Evolutionary conservation across 2,113 vertebrate species (phyloP).

Genomic region (Eretmochelys imbricata): DNA sequence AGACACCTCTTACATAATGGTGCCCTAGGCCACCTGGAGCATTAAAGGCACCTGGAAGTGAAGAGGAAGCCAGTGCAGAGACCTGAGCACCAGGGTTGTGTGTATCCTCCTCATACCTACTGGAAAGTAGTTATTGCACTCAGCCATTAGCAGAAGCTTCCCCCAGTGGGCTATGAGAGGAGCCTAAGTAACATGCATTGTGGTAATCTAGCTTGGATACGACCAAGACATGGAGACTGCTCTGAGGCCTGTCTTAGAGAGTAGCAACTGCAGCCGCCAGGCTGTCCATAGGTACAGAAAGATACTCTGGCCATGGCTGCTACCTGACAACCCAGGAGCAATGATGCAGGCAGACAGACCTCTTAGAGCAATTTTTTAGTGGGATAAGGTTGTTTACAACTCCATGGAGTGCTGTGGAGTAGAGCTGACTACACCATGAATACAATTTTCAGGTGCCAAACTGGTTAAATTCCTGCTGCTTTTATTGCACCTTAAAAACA

Average conservation of each 20-base stretch:
- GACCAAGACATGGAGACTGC: neutral
- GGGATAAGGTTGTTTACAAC: neutral
- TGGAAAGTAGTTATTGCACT: neutral
- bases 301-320: neutral
- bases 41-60: neutral
- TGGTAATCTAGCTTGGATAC: neutral
- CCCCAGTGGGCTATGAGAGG: neutral
- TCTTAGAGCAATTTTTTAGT: neutral
- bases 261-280: neutral
- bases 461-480: neutral
- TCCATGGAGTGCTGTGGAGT: neutral
- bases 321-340: neutral
- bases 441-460: neutral
- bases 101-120: rapidly evolving
- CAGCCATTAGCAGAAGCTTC: neutral
- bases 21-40: neutral
- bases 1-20: neutral
- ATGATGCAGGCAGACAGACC: neutral
- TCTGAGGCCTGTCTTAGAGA: constrained; percentile 4
- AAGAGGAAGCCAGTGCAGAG: neutral
- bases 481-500: neutral
- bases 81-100: neutral
- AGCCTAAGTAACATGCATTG: rapidly evolving
- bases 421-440: neutral
- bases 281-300: neutral